Evolutionary conservation across 2,113 vertebrate species (phyloP).

Genomic region (Festucalex cinctus): DNA sequence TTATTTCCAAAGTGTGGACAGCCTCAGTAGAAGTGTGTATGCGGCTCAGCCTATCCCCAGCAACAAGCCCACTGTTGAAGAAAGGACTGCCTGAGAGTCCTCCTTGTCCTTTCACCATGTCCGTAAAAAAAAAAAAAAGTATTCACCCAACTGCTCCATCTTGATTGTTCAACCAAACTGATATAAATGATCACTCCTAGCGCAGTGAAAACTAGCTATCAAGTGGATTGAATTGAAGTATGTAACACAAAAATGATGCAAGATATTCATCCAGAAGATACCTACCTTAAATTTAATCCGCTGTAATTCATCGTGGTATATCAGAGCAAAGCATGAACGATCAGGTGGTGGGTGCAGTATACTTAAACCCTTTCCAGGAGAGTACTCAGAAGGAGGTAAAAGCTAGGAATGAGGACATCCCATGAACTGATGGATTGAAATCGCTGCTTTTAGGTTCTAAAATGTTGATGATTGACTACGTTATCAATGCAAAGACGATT

Average conservation of each 20-base stretch:
- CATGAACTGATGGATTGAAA: slow-evolving; percentile 54
- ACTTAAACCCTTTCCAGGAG: slow-evolving; percentile 14
- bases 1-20: slow-evolving; percentile 92
- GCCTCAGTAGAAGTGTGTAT: slow-evolving; percentile 82
- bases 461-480: slow-evolving; percentile 38
- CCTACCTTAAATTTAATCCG: slow-evolving; percentile 23
- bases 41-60: slow-evolving; percentile 79
- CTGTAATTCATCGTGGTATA: slow-evolving; percentile 1
- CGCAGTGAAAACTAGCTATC: not conserved
- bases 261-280: not conserved
- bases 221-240: not conserved
- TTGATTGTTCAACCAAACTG: slow-evolving; percentile 13
- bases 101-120: slow-evolving; percentile 7
- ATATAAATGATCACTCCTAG: not conserved
- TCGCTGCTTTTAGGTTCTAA: slow-evolving; percentile 71
- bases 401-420: slow-evolving; percentile 3
- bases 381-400: slow-evolving; percentile 1
- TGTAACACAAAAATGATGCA: slow-evolving; percentile 3
- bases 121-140: slow-evolving; percentile 21
- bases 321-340: slow-evolving; percentile 15
- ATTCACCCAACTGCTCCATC: not conserved
- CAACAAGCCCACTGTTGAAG: slow-evolving; percentile 85
- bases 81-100: slow-evolving; percentile 80
- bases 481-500: slow-evolving; percentile 78
- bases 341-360: slow-evolving; percentile 1